Percentiles rank a stretch among this genome's conserved stretches.
These are phyloP conservation scores for Leptopilina syphax DNA, from an alignment of 2,888 invertebrate species.

Conservation along the genomic window DNA sequence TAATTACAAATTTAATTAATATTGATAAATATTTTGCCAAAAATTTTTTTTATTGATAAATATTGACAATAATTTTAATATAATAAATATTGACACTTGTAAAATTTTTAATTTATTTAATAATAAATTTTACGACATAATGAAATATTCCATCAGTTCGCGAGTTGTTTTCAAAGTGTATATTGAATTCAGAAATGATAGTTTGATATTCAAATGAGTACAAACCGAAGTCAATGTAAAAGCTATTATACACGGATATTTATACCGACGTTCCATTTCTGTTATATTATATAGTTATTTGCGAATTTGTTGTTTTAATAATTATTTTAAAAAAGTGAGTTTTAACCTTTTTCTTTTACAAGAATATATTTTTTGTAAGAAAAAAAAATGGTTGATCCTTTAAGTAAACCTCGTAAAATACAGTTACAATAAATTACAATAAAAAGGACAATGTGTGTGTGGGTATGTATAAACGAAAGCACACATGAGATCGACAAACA, in stretches of 20 bases:
- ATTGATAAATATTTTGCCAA: background rate
- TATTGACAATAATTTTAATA: no score
- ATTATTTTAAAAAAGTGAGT: background rate
- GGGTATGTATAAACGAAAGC: no score
- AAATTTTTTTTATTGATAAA: no score
- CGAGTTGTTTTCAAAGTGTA: background rate
- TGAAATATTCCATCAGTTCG: background rate
- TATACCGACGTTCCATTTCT: background rate
- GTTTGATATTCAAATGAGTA: background rate
- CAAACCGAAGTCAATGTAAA: background rate
- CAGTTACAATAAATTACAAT: no score
- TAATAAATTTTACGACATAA: background rate
- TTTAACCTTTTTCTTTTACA: background rate
- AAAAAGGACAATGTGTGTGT: no score
- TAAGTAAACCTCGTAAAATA: no score
- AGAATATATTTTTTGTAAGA: no score
- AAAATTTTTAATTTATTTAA: background rate
- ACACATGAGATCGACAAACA: no score
- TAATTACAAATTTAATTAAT: background rate
- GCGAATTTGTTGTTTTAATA: background rate
- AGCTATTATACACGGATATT: background rate
- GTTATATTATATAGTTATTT: background rate
- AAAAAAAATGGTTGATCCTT: no score
- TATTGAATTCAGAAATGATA: constrained; percentile 3
- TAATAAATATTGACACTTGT: no score